Evolutionary conservation across 2,113 vertebrate genomes (phyloP).

Genomic region (Oryzias celebensis): DNA sequence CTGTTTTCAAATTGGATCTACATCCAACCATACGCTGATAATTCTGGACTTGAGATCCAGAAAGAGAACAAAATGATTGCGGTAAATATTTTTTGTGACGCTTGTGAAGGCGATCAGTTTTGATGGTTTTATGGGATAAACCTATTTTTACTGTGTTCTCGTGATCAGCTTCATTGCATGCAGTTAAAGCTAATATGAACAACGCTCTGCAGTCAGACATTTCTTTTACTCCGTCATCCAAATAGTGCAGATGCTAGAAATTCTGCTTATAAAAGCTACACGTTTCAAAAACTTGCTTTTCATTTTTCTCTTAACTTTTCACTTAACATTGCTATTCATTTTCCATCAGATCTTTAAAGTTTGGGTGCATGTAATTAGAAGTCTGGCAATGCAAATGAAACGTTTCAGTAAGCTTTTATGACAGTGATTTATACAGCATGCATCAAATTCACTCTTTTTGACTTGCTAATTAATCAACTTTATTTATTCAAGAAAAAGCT

Average conservation of each 20-base stretch:
- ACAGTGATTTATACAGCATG: conserved; percentile 79
- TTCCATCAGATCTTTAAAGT: conserved; percentile 62
- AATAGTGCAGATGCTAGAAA: neutral
- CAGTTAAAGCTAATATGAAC: conserved; percentile 6
- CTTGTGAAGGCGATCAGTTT: no score
- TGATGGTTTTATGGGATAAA: no score
- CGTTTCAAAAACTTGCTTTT: conserved; percentile 13
- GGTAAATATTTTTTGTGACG: no score
- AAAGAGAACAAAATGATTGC: no score
- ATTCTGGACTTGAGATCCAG: no score
- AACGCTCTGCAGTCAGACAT: conserved; percentile 1
- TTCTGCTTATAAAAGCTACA: neutral
- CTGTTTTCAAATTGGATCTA: neutral
- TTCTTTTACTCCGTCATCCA: conserved; percentile 6
- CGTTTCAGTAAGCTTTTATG: conserved; percentile 67
- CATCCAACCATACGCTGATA: no score
- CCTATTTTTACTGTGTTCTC: no score
- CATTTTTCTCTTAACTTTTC: conserved; percentile 37
- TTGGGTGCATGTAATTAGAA: conserved; percentile 72
- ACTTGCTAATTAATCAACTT: conserved; percentile 82
- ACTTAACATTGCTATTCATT: conserved; percentile 62
- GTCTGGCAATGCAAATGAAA: conserved; percentile 72
- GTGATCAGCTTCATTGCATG: neutral
- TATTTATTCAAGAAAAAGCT: conserved; percentile 74
- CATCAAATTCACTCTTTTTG: conserved; percentile 78